Conservation (phyloP, 2,888 invertebrate genomes). For the Melolontha melolontha region DNA sequence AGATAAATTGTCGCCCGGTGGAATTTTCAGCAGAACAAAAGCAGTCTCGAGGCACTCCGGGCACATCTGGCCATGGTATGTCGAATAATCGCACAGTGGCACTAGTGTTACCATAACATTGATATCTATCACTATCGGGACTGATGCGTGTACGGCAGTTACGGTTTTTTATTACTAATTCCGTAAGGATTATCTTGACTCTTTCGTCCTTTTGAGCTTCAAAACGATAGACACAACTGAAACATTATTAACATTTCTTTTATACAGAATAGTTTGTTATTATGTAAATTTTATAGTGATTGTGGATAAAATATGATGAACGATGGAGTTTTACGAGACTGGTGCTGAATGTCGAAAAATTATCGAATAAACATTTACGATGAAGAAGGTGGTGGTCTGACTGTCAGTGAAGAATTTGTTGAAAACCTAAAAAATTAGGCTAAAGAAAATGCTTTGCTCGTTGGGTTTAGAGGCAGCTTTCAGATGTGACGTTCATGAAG, state of each 20-base stretch:
- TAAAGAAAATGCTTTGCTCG: too few relatives aligned
- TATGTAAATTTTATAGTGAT: too few relatives aligned
- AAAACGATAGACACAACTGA: constrained; percentile 87
- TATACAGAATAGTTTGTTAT: too few relatives aligned
- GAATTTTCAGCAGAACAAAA: constrained; percentile 74
- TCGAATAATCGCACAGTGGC: constrained; percentile 82
- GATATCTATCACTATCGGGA: constrained; percentile 76
- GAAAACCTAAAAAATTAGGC: too few relatives aligned
- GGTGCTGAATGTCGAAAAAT: too few relatives aligned
- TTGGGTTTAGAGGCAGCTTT: too few relatives aligned
- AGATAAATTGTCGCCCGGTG: constrained; percentile 75
- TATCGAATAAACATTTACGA: too few relatives aligned
- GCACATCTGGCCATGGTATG: constrained; percentile 78
- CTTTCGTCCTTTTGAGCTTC: constrained; percentile 87
- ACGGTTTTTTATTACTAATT: constrained; percentile 70
- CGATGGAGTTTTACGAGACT: too few relatives aligned
- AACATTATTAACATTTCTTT: constrained; percentile 47
- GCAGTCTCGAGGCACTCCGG: constrained; percentile 82
- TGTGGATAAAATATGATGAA: too few relatives aligned
- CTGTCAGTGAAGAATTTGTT: too few relatives aligned
- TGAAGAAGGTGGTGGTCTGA: too few relatives aligned
- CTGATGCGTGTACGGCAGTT: constrained; percentile 72
- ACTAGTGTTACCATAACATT: constrained; percentile 78
- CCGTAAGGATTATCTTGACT: constrained; percentile 80
- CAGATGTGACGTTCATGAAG: too few relatives aligned